phyloP scores from a whole-genome alignment of 2,797 vertebrate genomes.

The Rhincodon typus region DNA sequence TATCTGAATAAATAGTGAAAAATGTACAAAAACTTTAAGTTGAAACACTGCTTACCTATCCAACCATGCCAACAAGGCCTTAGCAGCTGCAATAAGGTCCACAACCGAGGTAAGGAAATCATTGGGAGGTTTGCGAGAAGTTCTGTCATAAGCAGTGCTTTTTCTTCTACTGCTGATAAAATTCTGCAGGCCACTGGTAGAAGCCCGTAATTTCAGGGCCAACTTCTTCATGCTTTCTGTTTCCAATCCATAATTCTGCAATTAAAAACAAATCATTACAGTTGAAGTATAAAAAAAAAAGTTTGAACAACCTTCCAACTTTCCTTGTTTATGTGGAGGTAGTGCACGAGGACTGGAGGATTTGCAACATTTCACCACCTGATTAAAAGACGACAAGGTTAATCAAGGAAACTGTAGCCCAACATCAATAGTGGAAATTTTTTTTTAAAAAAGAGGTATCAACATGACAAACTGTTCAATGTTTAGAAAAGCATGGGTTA shows the following conservation, averaged over 20 bases:
- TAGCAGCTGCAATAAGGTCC: slow-evolving; percentile 83
- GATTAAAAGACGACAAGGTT: not conserved
- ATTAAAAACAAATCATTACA: slow-evolving; percentile 37
- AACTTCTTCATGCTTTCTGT: slow-evolving; percentile 83
- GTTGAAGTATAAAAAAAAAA: fast-evolving
- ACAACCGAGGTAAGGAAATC: slow-evolving; percentile 87
- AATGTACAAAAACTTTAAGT: not conserved
- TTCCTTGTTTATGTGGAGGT: not conserved
- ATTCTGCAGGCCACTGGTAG: slow-evolving; percentile 72
- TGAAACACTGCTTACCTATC: slow-evolving; percentile 68
- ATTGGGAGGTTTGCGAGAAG: slow-evolving; percentile 76
- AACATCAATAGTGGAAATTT: not conserved
- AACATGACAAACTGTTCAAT: not conserved
- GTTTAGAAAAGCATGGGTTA: not conserved
- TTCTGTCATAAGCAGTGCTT: slow-evolving; percentile 66
- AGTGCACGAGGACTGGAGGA: no score
- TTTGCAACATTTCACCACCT: not conserved
- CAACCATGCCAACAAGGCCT: slow-evolving; percentile 80
- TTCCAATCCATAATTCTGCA: slow-evolving; percentile 84
- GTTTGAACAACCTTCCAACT: slow-evolving; percentile 10
- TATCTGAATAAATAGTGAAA: not conserved
- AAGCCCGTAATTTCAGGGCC: slow-evolving; percentile 69
- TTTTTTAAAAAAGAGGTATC: not conserved
- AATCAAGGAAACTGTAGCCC: not conserved
- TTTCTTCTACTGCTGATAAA: slow-evolving; percentile 73